Percentiles rank a stretch among this genome's conserved stretches.
These are phyloP conservation scores for Parascotia fuliginaria DNA, from an alignment of 2,888 invertebrate species.

Conservation along the genomic window DNA sequence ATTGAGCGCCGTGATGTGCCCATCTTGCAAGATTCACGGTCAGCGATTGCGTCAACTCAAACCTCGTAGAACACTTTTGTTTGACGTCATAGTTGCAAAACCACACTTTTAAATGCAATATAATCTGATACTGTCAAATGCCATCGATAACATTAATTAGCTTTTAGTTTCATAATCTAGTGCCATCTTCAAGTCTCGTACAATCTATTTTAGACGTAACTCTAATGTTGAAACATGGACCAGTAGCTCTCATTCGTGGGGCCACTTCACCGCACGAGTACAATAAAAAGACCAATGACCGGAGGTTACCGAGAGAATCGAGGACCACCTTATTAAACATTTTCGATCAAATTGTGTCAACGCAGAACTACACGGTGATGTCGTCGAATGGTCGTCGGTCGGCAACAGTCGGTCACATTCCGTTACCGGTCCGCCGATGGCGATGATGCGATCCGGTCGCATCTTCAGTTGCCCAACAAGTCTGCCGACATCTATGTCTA, in stretches of 20 bases:
- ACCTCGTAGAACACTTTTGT: conserved; percentile 15
- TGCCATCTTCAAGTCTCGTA: background rate
- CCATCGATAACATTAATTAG: conserved; percentile 21
- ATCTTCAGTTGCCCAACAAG: conserved; percentile 25
- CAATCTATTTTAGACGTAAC: conserved; percentile 4
- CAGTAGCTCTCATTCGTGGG: background rate
- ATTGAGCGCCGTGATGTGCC: conserved; percentile 51
- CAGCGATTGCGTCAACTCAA: conserved; percentile 11
- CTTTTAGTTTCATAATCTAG: conserved; percentile 24
- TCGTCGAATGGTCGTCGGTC: background rate
- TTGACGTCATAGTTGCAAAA: conserved; percentile 29
- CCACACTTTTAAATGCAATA: conserved; percentile 10
- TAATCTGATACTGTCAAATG: conserved; percentile 30
- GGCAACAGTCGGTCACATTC: conserved; percentile 6
- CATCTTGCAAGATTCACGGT: conserved; percentile 25
- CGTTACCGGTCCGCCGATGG: conserved; percentile 12
- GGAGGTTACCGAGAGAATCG: background rate
- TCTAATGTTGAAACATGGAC: conserved; percentile 3
- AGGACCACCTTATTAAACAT: background rate
- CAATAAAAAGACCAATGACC: background rate
- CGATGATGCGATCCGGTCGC: conserved; percentile 32
- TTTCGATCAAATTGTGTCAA: conserved; percentile 6
- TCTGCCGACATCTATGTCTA: conserved; percentile 6
- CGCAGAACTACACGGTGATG: background rate
- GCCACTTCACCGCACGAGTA: background rate